Base-by-base conservation (phyloP, 2,888 invertebrate species). In the Acleris holmiana region DNA sequence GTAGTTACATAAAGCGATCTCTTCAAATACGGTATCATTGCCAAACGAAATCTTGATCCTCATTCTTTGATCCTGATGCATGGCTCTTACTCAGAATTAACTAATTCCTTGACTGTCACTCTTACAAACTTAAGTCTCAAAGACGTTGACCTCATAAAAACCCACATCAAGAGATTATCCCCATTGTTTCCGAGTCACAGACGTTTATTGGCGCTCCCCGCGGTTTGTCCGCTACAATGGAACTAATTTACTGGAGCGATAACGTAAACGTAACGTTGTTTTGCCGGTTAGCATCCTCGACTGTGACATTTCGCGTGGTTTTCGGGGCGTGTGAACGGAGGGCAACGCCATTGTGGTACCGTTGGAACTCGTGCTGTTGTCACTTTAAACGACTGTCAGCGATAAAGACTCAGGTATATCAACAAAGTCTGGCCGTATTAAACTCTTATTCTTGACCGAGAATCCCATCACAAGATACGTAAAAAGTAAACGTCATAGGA, bases 131-230 rank as follows among this genome's bases (percentile, higher is more conserved):
- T 53, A 51, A 48, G 46, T 57, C 18, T 10, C 25, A 7, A 35
- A 35, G 63, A 19, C 64, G 46, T 53, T 41, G 64, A 44, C 53
- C 64, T 23, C 35, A 63, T 57, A 59, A 54, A 60, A 29, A 53
- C 56, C 56, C 35, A 48, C 56, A 54, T 53, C 46, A 63, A 47
- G 51, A 35, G 53, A 53, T 53, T 40, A 53, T n/a, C 19, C 18
- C 53, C 53, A 64, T 64, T 64, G 64, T 64, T 53, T 63, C 63
- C 58, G 53, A 59, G 35, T 35, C 55, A 46, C 64, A 48, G 48
- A 65, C 19, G 44, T 55, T 59, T 59, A 55, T 65, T 60, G 55
- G 17, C 48, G 65, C 46, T 60, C 49, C 55, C 55, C 41, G 60
- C 60, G n/a, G 48, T 29, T 59, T 23, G 46, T 2, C 46, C 40